Evolutionary conservation across 1,140 invertebrate species (phyloP).

Genomic region (Drosophila fuyamai): DNA sequence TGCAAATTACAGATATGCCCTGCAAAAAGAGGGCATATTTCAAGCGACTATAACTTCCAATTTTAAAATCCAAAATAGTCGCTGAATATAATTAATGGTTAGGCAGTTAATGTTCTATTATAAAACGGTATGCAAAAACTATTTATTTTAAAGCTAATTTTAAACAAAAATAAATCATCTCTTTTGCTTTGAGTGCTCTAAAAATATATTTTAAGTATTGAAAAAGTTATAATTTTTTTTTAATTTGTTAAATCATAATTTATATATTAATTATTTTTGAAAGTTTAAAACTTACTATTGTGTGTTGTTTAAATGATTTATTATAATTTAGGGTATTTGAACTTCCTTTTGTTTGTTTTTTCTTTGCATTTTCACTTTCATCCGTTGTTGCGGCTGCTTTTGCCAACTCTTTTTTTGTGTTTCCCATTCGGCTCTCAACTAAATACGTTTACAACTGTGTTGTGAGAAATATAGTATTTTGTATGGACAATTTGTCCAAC

Average conservation of each 20-base stretch:
- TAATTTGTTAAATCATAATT: too few species aligned
- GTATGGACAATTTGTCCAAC: conserved; percentile 27
- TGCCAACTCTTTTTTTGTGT: conserved; percentile 23
- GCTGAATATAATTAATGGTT: too few species aligned
- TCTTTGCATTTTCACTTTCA: conserved; percentile 49
- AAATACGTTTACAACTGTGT: conserved; percentile 7
- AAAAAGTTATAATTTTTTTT: too few species aligned
- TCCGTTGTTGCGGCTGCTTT: conserved; percentile 6
- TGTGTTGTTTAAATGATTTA: background rate
- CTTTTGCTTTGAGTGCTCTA: too few species aligned
- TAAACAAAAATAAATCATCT: too few species aligned
- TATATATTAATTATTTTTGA: background rate
- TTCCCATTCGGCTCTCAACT: conserved; percentile 20
- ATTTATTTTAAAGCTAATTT: too few species aligned
- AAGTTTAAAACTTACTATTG: background rate
- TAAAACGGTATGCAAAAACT: too few species aligned
- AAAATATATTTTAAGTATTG: too few species aligned
- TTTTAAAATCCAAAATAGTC: too few species aligned
- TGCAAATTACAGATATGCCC: conserved; percentile 18
- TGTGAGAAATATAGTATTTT: conserved; percentile 3
- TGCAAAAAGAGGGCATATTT: too few species aligned
- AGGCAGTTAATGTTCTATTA: too few species aligned
- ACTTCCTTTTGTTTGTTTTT: background rate
- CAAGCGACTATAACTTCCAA: too few species aligned
- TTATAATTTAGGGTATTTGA: conserved; percentile 6